Evolutionary conservation across 2,113 vertebrate genomes (phyloP), one percentile per base, ranked within the genome.

Genomic region (Poeciliopsis prolifica): DNA sequence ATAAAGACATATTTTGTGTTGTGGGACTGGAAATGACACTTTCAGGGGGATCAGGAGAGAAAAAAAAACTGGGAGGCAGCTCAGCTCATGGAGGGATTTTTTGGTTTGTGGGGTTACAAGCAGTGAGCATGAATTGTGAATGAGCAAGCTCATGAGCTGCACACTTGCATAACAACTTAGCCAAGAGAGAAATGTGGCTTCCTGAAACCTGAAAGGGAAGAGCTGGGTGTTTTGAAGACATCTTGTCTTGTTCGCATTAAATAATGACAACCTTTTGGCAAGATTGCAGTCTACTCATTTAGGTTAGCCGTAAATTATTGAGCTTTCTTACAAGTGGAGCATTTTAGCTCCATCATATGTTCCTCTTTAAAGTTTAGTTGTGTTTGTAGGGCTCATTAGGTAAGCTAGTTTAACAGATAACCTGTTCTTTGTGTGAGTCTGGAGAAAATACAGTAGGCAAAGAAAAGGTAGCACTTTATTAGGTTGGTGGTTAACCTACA

Each of bases 121-220:
- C 74, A 71, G 78, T 79, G 72, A 82, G 81, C 74, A 87, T 92
- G 79, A 92, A 90, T 91, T 88, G 85, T 88, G 85, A 89, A 93
- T 92, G 86, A 89, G 87, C 24, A 69, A 80, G 83, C 51, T 75
- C 75, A 80, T 82, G 78, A 84, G 90, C 66, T 81, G 74, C 87
- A 85, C 81, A 84, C 83, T 88, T 78, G 82, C 42, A 82, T 88
- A 90, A 90, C 82, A 88, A 86, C 73, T 85, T 87, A 75, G 80
- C 80, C 15, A 62, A 78, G 67, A 68, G 79, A 79, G 72, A 86
- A 90, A 84, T 67, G 35, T 19, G 3, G 70, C 67, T 75, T 1
- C 9, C 66, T 65, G 44, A 69, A 85, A 79, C 35, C 51, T 83
- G 70, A 80, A 79, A 81, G 37, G 67, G 70, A 83, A 65, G 83